Base-by-base conservation (phyloP, 1,140 invertebrate genomes). In the Drosophila fuyamai region DNA sequence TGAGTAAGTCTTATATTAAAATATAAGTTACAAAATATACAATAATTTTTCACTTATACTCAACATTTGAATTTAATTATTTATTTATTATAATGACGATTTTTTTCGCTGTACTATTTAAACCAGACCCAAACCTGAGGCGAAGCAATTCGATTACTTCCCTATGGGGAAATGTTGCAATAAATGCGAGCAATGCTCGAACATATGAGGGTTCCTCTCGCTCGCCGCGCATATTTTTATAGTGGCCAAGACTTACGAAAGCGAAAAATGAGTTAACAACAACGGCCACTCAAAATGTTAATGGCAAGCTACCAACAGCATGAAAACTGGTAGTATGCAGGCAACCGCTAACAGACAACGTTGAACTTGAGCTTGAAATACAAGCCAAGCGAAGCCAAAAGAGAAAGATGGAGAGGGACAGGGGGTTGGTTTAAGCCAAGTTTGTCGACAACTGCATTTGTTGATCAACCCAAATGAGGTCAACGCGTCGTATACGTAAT, bases 321-420 rank as follows among this genome's bases (percentile, higher is more conserved):
- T 68, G 48, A 77, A 82, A 84, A 80, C 81, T 84, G 81, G 81
- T 68, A 84, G 68, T 85, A 80, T 85, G 81, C 78, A 85, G 51
- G 40, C 66, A 78, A 48, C 43, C 38, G 46, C 59, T 14, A 48
- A 50, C 54, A 57, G 55, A 44, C 77, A 86, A 36, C 67, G 79
- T 88, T 88, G 84, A 88, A 88, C 84, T 88, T 88, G 84, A 88
- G 84, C 84, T 88, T 88, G 84, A 88, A 88, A 89, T 73, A 76
- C 61, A 76, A 82, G 71, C 62, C 66, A 36, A 65, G 75, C 57
- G 41, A 47, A 75, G 48, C 68, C 23, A 29, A 66, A 44, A 76
- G 35, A 48, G 36, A 63, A 43, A 65, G 4, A 38, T 1, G 6
- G 5, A 18, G 32, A 16, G 10, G 55, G 53, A 14, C 23, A 27